phyloP scores from a whole-genome alignment of 2,113 vertebrate genomes.

The Salvelinus fontinalis region DNA sequence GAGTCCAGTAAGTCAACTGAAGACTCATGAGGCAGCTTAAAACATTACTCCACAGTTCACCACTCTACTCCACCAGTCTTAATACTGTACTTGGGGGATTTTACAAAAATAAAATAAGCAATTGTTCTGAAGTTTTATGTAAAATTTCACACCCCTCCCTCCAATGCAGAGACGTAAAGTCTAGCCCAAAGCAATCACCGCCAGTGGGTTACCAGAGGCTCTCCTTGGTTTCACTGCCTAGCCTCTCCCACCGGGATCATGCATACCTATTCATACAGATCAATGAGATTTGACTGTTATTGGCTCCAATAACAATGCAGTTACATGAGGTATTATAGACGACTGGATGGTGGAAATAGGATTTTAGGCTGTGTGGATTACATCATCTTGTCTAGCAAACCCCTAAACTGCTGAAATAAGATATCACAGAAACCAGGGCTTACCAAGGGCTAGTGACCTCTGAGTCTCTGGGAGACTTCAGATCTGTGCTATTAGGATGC shows the following conservation, averaged over 20 bases:
- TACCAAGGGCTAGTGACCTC: constrained; percentile 51
- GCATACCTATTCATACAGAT: not conserved
- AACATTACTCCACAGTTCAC: not conserved
- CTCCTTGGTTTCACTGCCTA: not conserved
- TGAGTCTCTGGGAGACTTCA: constrained; percentile 56
- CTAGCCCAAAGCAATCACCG: not conserved
- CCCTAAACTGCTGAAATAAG: constrained; percentile 52
- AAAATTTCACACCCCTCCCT: not conserved
- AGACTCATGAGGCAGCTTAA: constrained; percentile 17
- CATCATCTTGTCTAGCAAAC: constrained; percentile 40
- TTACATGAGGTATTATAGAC: not conserved
- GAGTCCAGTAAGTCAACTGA: constrained; percentile 27
- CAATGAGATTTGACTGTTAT: constrained; percentile 15
- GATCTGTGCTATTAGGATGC: constrained; percentile 52
- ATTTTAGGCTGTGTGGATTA: constrained; percentile 36
- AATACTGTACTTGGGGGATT: not conserved
- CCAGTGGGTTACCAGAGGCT: not conserved
- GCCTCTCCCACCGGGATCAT: not conserved
- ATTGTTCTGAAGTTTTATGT: not conserved
- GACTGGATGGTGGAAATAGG: constrained; percentile 2
- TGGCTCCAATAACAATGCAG: constrained; percentile 3
- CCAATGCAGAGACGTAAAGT: not conserved
- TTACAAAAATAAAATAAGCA: not conserved
- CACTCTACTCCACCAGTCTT: not conserved
- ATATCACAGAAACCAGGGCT: constrained; percentile 48